These are phyloP conservation scores for Sceliomorpha sp. DNA, from an alignment of 2,888 invertebrate genomes.

Conservation along the genomic window DNA sequence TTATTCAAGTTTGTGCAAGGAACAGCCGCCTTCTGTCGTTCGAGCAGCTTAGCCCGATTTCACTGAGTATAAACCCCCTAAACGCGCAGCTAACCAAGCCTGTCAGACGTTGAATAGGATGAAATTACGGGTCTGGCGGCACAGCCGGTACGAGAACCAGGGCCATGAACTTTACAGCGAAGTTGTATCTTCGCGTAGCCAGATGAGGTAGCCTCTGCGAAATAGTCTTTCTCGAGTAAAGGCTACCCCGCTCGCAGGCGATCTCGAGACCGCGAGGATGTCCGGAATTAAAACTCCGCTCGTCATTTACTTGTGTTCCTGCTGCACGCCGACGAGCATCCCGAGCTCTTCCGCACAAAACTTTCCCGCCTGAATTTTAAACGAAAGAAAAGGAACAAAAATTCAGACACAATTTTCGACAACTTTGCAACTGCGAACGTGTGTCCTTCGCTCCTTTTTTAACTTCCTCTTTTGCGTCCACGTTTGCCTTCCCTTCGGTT, in stretches of 20 bases:
- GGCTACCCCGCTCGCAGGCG: conserved; percentile 5
- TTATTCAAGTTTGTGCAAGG: conserved; percentile 34
- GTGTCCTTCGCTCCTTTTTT: too few species aligned
- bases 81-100: too few species aligned
- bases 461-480: too few species aligned
- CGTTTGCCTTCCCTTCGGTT: too few species aligned
- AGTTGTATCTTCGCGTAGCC: conserved; percentile 35
- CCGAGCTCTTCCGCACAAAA: conserved; percentile 34
- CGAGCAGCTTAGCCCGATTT: conserved; percentile 16
- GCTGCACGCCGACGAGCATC: conserved; percentile 19
- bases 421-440: conserved; percentile 34
- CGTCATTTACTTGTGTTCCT: conserved; percentile 46
- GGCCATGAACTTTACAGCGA: conserved; percentile 37
- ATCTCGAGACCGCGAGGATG: conserved; percentile 15
- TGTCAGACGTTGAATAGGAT: conserved; percentile 27
- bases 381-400: conserved; percentile 27
- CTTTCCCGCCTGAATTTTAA: conserved; percentile 40
- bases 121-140: conserved; percentile 39
- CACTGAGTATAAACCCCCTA: conserved; percentile 28
- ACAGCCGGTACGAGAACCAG: conserved; percentile 30
- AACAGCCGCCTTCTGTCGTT: conserved; percentile 24
- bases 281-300: conserved; percentile 44
- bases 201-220: too few species aligned
- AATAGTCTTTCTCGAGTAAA: too few species aligned
- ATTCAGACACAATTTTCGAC: not conserved